Conservation (phyloP, 2,113 vertebrate genomes). For the Lamprotornis superbus region DNA sequence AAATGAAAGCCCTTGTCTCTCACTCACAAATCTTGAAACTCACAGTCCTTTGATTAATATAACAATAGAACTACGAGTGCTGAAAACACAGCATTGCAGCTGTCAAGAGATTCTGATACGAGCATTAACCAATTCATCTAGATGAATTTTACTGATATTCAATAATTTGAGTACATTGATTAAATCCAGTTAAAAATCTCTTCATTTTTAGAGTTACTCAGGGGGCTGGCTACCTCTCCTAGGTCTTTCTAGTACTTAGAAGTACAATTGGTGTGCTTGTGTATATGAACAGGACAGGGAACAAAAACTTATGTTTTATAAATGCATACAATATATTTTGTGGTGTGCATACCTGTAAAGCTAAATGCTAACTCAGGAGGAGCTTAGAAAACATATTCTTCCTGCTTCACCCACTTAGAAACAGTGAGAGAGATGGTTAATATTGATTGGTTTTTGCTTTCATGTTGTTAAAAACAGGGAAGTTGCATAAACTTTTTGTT, state of each 20-base stretch:
- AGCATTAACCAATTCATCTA: not conserved
- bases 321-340: not conserved
- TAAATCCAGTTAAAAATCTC: not conserved
- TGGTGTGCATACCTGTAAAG: not conserved
- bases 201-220: not conserved
- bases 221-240: accelerated
- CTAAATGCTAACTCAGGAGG: not conserved
- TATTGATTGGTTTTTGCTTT: not conserved
- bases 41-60: not conserved
- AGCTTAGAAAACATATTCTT: not conserved
- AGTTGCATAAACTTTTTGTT: not conserved
- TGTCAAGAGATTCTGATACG: not conserved
- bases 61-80: not conserved
- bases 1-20: not conserved
- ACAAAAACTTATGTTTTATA: not conserved
- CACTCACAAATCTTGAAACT: not conserved
- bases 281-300: accelerated
- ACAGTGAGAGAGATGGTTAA: not conserved
- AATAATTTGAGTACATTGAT: not conserved
- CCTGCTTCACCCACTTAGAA: not conserved
- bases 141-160: not conserved
- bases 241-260: not conserved
- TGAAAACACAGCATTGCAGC: not conserved
- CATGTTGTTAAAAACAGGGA: not conserved
- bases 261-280: not conserved